Conservation (phyloP, 2,113 vertebrate species). For the Chloroceryle aenea region DNA sequence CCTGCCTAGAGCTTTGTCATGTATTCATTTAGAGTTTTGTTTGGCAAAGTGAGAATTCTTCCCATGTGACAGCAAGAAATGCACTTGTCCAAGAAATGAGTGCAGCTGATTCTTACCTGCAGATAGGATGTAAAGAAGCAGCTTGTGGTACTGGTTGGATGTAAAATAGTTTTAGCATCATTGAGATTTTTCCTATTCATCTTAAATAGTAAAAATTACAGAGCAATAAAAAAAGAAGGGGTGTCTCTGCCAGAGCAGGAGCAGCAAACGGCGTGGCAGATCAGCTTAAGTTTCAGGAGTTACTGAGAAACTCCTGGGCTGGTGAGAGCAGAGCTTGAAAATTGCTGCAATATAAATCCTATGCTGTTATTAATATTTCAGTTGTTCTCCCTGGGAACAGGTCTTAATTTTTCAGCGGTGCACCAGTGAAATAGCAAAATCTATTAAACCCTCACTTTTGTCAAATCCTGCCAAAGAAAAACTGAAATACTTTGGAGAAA, state of each 20-base stretch:
- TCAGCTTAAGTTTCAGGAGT: neutral
- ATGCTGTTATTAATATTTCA: neutral
- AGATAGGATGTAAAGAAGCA: neutral
- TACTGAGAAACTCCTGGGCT: neutral
- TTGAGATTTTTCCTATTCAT: neutral
- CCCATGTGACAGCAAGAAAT: neutral
- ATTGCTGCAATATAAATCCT: slow-evolving; percentile 1
- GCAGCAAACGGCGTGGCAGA: neutral
- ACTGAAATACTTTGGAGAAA: neutral
- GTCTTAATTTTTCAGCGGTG: neutral
- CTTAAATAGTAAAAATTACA: neutral
- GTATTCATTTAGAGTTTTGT: neutral
- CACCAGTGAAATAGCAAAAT: neutral
- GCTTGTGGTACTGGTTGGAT: neutral
- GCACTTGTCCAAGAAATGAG: accelerated
- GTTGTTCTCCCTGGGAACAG: neutral
- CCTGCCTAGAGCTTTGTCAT: neutral
- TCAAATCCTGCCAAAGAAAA: slow-evolving; percentile 22
- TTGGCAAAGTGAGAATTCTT: neutral
- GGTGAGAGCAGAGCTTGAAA: neutral
- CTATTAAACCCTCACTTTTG: neutral
- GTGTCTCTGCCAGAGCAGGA: neutral
- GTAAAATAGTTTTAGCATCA: neutral
- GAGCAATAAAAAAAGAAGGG: neutral
- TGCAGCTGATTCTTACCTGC: neutral